Base-by-base conservation (phyloP, 1,140 invertebrate genomes). In the Drosophila nigrodunni region DNA sequence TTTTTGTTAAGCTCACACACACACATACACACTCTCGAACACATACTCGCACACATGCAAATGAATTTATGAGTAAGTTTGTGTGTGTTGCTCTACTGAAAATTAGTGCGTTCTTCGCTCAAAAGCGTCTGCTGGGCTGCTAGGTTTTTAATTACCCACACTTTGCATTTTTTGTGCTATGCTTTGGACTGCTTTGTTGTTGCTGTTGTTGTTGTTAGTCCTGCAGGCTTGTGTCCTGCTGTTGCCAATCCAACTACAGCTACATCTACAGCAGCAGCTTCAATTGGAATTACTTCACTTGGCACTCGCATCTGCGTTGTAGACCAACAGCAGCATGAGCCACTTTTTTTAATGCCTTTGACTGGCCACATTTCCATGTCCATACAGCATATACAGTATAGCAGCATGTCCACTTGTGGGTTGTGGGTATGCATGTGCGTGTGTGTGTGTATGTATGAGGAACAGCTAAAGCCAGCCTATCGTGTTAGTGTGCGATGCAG, bases 111-210 rank as follows among this genome's bases (percentile, higher is more conserved):
- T 87, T 88, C 83, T 88, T 88, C 83, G 83, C 74, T 89, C 85
- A 88, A 87, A 87, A 87, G 80, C 73, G 55, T 71, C 68, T 76
- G 68, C 60, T 76, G 67, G 70, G 78, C 78, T 86, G 68, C 85
- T 89, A 86, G 75, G 83, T 86, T 89, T 90, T 89, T 89, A 89
- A 89, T 89, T 89, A 89, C 85, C 85, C 85, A 89, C 85, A 90
- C 85, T 90, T 87, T 69, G 68, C 43, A 67, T 85, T 86, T 82
- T 83, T 76, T 60, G 59, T 52, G 68, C 21, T 61, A n/a, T 61
- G 47, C 50, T 49, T 18, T 49, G 39, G 66, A 35, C 71, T 74
- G 69, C 81, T 82, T 68, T 82, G 44, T 66, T 55, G 61, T 46
- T 60, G 44, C 55, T 77, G 67, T 61, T 65, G 44, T 71, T 55